A percentile compares a stretch with the other conserved stretches of the same genome.
Evolutionary conservation across 2,888 invertebrate genomes (phyloP).

Genomic region (Drosophila nigritarsus): DNA sequence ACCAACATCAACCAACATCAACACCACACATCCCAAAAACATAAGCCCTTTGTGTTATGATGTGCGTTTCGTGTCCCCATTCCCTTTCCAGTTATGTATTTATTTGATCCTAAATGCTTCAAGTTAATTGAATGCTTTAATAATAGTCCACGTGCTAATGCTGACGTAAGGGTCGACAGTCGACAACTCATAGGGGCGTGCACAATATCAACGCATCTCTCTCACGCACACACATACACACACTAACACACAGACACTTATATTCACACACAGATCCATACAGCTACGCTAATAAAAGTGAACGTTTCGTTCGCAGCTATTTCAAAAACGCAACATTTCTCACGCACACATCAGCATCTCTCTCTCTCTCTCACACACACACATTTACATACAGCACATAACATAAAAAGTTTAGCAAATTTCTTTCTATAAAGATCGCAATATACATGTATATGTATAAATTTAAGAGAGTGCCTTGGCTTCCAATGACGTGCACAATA

Average conservation of each 20-base stretch:
- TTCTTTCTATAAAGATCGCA: slow-evolving; percentile 57
- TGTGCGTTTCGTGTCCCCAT: neutral
- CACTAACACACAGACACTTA: slow-evolving; percentile 26
- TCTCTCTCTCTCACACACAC: slow-evolving; percentile 21
- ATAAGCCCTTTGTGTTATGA: slow-evolving; percentile 11
- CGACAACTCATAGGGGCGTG: slow-evolving; percentile 80
- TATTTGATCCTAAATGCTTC: slow-evolving; percentile 72
- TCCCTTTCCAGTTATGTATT: slow-evolving; percentile 53
- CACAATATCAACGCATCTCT: slow-evolving; percentile 68
- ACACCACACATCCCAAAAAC: neutral
- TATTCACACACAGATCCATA: neutral
- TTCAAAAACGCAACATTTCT: slow-evolving; percentile 50
- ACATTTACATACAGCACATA: slow-evolving; percentile 16
- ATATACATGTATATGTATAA: slow-evolving; percentile 16
- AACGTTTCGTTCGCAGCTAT: slow-evolving; percentile 37
- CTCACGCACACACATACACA: slow-evolving; percentile 31
- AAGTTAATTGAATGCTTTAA: slow-evolving; percentile 77
- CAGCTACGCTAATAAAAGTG: slow-evolving; percentile 30
- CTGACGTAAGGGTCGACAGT: slow-evolving; percentile 81
- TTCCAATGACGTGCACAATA: slow-evolving; percentile 38
- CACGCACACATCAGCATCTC: slow-evolving; percentile 31
- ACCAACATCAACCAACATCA: slow-evolving; percentile 11
- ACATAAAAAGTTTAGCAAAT: slow-evolving; percentile 43
- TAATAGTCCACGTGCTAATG: slow-evolving; percentile 83
- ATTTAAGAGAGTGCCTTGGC: slow-evolving; percentile 35